Evolutionary conservation across 1,140 invertebrate genomes (phyloP).

Genomic region (Sitobion miscanthi): DNA sequence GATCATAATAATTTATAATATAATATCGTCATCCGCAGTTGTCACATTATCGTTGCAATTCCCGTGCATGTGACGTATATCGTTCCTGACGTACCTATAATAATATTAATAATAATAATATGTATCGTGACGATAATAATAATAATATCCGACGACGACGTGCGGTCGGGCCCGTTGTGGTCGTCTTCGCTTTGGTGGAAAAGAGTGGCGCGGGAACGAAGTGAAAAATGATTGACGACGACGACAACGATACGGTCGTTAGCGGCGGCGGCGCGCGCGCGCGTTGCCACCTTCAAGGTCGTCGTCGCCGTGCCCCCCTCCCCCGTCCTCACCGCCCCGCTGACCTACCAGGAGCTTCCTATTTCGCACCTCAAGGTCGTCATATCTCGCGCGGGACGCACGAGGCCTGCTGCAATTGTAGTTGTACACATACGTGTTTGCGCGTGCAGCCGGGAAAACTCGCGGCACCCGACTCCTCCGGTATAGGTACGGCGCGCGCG

Average conservation of each 20-base stretch:
- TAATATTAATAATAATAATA: not conserved
- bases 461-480: not conserved
- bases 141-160: not conserved
- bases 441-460: not conserved
- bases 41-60: too few relatives aligned
- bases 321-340: not conserved
- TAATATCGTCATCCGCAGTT: too few relatives aligned
- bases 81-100: not conserved
- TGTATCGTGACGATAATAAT: not conserved
- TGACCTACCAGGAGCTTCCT: conserved; percentile 26
- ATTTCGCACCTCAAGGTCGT: conserved; percentile 47
- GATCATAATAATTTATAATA: too few relatives aligned
- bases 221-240: conserved; percentile 14
- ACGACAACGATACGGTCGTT: conserved; percentile 25
- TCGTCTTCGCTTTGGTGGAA: not conserved
- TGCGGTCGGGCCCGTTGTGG: not conserved
- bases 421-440: not conserved
- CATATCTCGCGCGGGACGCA: not conserved
- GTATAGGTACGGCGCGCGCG: not conserved
- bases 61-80: not conserved
- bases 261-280: not conserved
- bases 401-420: not conserved
- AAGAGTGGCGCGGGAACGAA: not conserved
- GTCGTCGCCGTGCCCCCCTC: not conserved
- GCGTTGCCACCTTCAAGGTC: conserved; percentile 24